A percentile compares a stretch with the other conserved stretches of the same genome.
These are phyloP conservation scores for Polypterus senegalus DNA, from an alignment of 2,113 vertebrate genomes.

Conservation along the genomic window DNA sequence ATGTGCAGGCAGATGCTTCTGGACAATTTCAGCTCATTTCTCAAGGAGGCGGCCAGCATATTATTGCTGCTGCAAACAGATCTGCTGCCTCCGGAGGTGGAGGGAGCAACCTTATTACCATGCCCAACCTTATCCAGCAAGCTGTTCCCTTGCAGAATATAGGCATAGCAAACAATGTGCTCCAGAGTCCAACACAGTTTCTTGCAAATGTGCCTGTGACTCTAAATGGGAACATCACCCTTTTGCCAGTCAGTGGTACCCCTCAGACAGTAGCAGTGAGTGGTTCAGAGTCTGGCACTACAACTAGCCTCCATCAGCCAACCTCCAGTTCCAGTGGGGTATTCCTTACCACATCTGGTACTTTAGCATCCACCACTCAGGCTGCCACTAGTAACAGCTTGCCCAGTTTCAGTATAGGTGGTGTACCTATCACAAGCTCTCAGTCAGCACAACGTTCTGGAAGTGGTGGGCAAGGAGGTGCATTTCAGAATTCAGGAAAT, in stretches of 20 bases:
- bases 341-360: slow-evolving; percentile 31
- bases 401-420: background rate
- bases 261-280: slow-evolving; percentile 23
- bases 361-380: slow-evolving; percentile 64
- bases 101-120: slow-evolving; percentile 73
- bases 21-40: slow-evolving; percentile 82
- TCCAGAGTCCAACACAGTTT: slow-evolving; percentile 82
- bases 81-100: slow-evolving; percentile 34
- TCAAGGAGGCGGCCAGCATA: slow-evolving; percentile 67
- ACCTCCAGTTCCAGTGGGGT: slow-evolving; percentile 30
- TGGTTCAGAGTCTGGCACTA: slow-evolving; percentile 17
- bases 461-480: slow-evolving; percentile 11
- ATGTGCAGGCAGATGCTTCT: slow-evolving; percentile 70
- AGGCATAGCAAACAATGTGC: slow-evolving; percentile 62
- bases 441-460: slow-evolving; percentile 28
- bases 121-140: slow-evolving; percentile 81
- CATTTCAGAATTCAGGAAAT: slow-evolving; percentile 33
- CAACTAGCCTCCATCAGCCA: slow-evolving; percentile 22
- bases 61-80: slow-evolving; percentile 60
- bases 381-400: slow-evolving; percentile 29
- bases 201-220: slow-evolving; percentile 84
- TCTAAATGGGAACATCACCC: slow-evolving; percentile 85
- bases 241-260: slow-evolving; percentile 72
- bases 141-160: slow-evolving; percentile 86
- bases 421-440: background rate